These are phyloP conservation scores for Lobophora halterata DNA, from an alignment of 2,888 invertebrate genomes.

Conservation along the genomic window DNA sequence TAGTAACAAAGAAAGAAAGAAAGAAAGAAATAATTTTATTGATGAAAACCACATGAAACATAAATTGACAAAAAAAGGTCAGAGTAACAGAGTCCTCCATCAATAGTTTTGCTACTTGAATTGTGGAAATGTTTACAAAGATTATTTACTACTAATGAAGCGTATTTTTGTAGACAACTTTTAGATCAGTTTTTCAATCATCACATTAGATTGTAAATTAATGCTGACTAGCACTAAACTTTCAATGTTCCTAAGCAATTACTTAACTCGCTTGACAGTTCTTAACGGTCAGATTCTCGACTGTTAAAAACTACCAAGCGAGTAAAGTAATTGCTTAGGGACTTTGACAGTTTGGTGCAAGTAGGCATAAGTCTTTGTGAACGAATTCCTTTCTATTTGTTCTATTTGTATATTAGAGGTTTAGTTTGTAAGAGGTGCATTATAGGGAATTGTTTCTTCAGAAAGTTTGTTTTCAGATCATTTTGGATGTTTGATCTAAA, in stretches of 20 bases:
- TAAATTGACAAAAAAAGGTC: too few species aligned
- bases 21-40: too few species aligned
- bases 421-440: constrained; percentile 68
- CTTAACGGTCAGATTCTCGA: too few species aligned
- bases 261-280: too few species aligned
- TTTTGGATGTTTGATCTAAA: constrained; percentile 23
- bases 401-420: constrained; percentile 72
- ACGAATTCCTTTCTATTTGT: constrained; percentile 47
- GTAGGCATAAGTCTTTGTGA: constrained; percentile 42
- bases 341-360: too few species aligned
- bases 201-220: constrained; percentile 27
- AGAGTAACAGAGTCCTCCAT: too few species aligned
- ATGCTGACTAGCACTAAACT: too few species aligned
- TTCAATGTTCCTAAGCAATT: too few species aligned
- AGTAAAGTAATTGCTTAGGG: too few species aligned
- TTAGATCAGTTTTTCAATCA: constrained; percentile 20
- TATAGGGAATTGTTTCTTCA: constrained; percentile 50
- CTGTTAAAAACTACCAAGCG: too few species aligned
- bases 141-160: constrained; percentile 13
- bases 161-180: constrained; percentile 4
- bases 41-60: too few species aligned
- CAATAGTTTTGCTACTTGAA: constrained; percentile 18
- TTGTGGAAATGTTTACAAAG: constrained; percentile 17
- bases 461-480: constrained; percentile 42
- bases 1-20: too few species aligned